Evolutionary conservation across 2,888 invertebrate genomes (phyloP).

Genomic region (Eueremaeus valkanovi): DNA sequence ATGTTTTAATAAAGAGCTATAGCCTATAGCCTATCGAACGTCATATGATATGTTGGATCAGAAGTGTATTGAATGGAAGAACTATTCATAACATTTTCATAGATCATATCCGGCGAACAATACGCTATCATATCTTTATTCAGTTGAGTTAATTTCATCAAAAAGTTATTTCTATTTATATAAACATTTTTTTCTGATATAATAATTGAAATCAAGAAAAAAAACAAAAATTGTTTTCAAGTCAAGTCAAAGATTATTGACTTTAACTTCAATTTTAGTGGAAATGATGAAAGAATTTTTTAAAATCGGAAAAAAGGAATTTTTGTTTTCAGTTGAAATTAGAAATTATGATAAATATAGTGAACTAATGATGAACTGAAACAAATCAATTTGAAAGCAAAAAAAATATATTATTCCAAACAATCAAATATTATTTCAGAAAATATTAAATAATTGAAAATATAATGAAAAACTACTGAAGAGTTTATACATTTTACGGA

Average conservation of each 20-base stretch:
- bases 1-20: too few relatives aligned
- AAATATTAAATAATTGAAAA: background rate
- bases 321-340: background rate
- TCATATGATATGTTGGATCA: too few relatives aligned
- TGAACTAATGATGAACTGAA: too few relatives aligned
- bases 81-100: background rate
- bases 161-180: background rate
- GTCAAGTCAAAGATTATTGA: background rate
- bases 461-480: background rate
- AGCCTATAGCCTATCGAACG: too few relatives aligned
- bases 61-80: background rate
- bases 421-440: background rate
- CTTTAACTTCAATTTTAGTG: too few relatives aligned
- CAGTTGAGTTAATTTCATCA: background rate
- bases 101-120: constrained; percentile 6
- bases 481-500: constrained; percentile 17
- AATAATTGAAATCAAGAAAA: background rate
- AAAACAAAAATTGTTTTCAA: background rate
- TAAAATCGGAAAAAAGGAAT: background rate
- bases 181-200: background rate
- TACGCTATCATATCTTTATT: constrained; percentile 2
- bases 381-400: background rate
- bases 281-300: background rate
- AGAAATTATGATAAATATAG: too few relatives aligned
- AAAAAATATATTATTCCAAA: too few relatives aligned